Conservation (phyloP, 2,888 invertebrate species). For the Pherbina coryleti region DNA sequence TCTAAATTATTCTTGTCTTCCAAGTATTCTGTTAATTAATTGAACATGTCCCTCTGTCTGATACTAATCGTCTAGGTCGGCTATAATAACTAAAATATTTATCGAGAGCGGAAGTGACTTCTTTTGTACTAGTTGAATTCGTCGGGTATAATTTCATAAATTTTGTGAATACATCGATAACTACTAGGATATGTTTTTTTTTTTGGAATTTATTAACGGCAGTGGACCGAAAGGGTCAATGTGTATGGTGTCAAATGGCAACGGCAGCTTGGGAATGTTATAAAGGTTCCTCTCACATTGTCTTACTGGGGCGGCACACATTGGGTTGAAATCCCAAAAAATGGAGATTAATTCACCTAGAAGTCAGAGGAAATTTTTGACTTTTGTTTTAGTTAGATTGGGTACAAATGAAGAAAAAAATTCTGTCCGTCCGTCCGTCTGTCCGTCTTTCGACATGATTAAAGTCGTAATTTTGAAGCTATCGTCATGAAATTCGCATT, state of each 20-base stretch:
- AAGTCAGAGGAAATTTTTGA: too few relatives aligned
- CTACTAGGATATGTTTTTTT: neutral
- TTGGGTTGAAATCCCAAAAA: too few relatives aligned
- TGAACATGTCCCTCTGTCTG: slow-evolving; percentile 12
- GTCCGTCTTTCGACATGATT: too few relatives aligned
- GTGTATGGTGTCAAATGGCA: slow-evolving; percentile 29
- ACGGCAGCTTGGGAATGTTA: slow-evolving; percentile 24
- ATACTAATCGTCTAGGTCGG: slow-evolving; percentile 33
- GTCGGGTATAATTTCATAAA: slow-evolving; percentile 9
- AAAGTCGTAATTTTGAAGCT: too few relatives aligned
- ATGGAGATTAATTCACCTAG: too few relatives aligned
- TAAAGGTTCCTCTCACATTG: slow-evolving; percentile 10
- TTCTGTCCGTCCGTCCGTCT: too few relatives aligned
- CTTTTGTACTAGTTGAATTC: slow-evolving; percentile 23
- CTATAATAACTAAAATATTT: neutral
- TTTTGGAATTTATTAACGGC: neutral
- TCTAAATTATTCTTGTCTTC: neutral
- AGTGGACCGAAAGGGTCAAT: slow-evolving; percentile 21
- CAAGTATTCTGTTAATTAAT: neutral
- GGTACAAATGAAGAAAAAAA: too few relatives aligned
- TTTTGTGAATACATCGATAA: slow-evolving; percentile 5
- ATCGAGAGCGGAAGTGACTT: slow-evolving; percentile 34
- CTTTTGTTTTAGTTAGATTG: too few relatives aligned
- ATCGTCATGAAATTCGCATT: too few relatives aligned
- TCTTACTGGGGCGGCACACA: too few relatives aligned